A percentile compares a stretch with the other conserved stretches of the same genome.
These are phyloP conservation scores for Pelagia noctiluca DNA, from an alignment of 30 jellyfish, hydroid and myxozoan species.

Conservation along the genomic window DNA sequence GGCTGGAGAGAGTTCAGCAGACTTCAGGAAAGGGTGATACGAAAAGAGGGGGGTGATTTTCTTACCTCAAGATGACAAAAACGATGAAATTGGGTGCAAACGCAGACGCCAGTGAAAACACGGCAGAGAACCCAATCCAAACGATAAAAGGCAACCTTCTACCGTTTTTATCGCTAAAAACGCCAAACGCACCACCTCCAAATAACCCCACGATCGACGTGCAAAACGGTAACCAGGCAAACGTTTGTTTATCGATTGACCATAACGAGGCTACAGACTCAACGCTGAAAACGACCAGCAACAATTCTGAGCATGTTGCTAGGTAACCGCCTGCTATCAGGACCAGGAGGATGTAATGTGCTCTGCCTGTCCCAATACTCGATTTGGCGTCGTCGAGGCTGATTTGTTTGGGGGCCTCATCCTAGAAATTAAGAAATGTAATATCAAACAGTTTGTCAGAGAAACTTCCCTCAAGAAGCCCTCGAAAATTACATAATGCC, in stretches of 20 bases:
- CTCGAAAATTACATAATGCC: too few species aligned
- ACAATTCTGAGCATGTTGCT: slow-evolving; percentile 63
- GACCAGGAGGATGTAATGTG: slow-evolving; percentile 16
- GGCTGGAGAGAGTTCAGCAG: too few species aligned
- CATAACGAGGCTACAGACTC: slow-evolving; percentile 32
- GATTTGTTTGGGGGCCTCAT: neutral
- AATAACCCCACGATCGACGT: slow-evolving; percentile 30
- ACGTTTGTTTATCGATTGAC: slow-evolving; percentile 18
- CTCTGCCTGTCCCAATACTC: slow-evolving; percentile 45
- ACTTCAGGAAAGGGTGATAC: too few species aligned
- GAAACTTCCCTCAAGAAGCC: too few species aligned
- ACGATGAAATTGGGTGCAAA: slow-evolving; percentile 44
- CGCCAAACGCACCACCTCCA: slow-evolving; percentile 56
- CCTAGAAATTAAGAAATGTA: too few species aligned
- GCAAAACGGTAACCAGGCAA: slow-evolving; percentile 52
- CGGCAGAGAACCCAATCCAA: slow-evolving; percentile 38
- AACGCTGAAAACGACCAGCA: slow-evolving; percentile 58
- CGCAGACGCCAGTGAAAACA: slow-evolving; percentile 64
- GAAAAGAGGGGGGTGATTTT: too few species aligned
- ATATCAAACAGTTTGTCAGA: too few species aligned
- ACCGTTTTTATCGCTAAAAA: slow-evolving; percentile 60
- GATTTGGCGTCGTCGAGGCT: slow-evolving; percentile 31
- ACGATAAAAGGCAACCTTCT: slow-evolving; percentile 44
- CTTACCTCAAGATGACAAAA: slow-evolving; percentile 53
- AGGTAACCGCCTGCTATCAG: slow-evolving; percentile 66